Percentiles rank a stretch among this genome's conserved stretches.
phyloP scores from a whole-genome alignment of 2,888 invertebrate genomes.

The Apamea monoglypha region DNA sequence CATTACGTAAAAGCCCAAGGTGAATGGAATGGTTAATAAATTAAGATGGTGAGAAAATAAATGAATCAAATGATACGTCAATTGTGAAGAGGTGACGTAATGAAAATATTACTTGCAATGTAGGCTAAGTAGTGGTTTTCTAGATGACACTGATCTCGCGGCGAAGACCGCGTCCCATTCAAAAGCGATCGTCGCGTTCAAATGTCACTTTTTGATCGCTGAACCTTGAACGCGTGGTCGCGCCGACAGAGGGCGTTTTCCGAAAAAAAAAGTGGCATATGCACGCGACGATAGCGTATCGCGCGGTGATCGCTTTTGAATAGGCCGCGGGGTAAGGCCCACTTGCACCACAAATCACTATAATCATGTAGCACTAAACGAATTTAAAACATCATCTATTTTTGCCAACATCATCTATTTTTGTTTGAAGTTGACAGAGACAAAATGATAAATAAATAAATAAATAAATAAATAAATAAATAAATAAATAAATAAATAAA shows the following conservation, averaged over 20 bases:
- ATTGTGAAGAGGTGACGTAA: not conserved
- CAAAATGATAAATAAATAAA: too few relatives aligned
- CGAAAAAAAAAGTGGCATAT: not conserved
- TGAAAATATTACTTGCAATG: not conserved
- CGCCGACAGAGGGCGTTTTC: not conserved
- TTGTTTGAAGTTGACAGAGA: not conserved
- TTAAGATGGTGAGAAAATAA: conserved; percentile 15
- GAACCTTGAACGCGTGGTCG: not conserved
- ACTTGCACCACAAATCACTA: not conserved
- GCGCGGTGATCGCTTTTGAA: not conserved
- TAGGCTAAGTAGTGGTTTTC: not conserved
- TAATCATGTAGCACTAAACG: not conserved
- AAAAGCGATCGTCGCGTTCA: not conserved
- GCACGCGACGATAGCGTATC: too few relatives aligned
- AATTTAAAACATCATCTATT: not conserved
- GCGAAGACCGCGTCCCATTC: not conserved
- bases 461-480: too few relatives aligned
- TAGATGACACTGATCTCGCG: not conserved
- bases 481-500: too few relatives aligned
- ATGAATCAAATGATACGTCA: conserved; percentile 15
- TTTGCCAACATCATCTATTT: too few relatives aligned
- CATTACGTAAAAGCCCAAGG: conserved; percentile 18
- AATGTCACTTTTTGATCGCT: not conserved
- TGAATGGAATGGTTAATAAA: conserved; percentile 29
- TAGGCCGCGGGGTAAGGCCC: not conserved